Base-by-base conservation (phyloP, 2,888 invertebrate species). In the Oligia strigilis region DNA sequence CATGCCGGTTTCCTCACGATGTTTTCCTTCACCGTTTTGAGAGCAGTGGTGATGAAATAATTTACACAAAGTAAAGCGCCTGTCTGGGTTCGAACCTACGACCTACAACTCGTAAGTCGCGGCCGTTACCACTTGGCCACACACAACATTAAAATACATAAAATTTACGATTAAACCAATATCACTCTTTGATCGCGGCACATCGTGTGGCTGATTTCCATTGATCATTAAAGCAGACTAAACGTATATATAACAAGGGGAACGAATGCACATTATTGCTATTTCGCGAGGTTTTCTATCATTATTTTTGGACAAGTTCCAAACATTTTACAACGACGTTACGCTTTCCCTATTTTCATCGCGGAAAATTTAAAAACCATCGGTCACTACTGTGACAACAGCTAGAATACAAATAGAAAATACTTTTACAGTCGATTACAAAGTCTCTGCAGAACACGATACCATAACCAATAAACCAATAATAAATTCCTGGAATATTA, bases 301-400 rank as follows among this genome's bases (percentile, higher is more conserved):
- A 96, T 95, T 95, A 94, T 94, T 95, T 93, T 94, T 97, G 97
- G 97, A 94, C 75, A 85, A 62, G 91, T 90, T 94, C 97, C 97
- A 97, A 96, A 93, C 91, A 93, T 93, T 95, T 95, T 95, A 96
- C 95, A 96, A 95, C 95, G 93, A 92, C 90, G 95, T 93, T 94
- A 95, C 94, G 95, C 95, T 97, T 97, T 96, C 96, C 96, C 96
- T 97, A 96, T 97, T 97, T 97, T 96, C 97, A 97, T 96, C 96
- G 93, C 93, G 88, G 93, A 96, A 96, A 96, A 96, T 97, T 96
- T 96, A 96, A 97, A 97, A 97, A 95, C 95, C 95, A 97, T 97
- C 96, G 95, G 94, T 97, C 97, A 97, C 96, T 91, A 92, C 91
- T 94, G 96, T 96, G 97, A 96, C 97, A 97, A 95, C 96, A 90